Conservation (phyloP, 2,797 vertebrate species). For the Poliocrania exsul region DNA sequence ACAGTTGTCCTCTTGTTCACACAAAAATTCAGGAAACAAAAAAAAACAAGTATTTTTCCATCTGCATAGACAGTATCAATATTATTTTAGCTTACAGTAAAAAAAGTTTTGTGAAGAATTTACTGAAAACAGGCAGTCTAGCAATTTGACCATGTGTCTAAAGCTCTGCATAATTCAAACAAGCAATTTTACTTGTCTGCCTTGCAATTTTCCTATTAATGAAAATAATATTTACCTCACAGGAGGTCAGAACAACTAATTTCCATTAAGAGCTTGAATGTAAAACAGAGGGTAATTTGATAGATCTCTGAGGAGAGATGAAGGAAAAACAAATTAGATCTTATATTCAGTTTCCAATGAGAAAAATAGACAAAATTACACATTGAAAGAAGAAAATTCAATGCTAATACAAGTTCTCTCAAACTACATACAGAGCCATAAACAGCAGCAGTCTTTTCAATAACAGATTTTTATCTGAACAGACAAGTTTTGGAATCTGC, state of each 20-base stretch:
- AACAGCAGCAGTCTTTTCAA: background rate
- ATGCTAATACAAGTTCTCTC: background rate
- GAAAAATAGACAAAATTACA: background rate
- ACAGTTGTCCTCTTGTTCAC: background rate
- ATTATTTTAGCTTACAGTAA: background rate
- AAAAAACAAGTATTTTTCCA: background rate
- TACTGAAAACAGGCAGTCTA: background rate
- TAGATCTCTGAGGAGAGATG: slow-evolving; percentile 6
- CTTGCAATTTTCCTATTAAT: slow-evolving; percentile 29
- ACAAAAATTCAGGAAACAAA: background rate
- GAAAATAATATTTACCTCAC: slow-evolving; percentile 56
- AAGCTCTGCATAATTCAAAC: background rate
- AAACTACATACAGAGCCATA: background rate
- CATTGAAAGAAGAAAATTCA: background rate
- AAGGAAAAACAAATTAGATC: slow-evolving; percentile 27
- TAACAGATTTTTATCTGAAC: background rate
- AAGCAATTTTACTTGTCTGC: slow-evolving; percentile 27
- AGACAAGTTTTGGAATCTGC: background rate
- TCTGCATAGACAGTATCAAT: background rate
- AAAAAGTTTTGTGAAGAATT: background rate
- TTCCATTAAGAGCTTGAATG: slow-evolving; percentile 3
- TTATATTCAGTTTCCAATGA: background rate
- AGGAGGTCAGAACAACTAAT: slow-evolving; percentile 26
- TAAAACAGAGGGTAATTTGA: slow-evolving; percentile 14
- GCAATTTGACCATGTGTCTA: background rate